Percentiles rank a stretch among this genome's conserved stretches.
Evolutionary conservation across 1,140 invertebrate genomes (phyloP).

Genomic region (Paraescarpia echinospica): DNA sequence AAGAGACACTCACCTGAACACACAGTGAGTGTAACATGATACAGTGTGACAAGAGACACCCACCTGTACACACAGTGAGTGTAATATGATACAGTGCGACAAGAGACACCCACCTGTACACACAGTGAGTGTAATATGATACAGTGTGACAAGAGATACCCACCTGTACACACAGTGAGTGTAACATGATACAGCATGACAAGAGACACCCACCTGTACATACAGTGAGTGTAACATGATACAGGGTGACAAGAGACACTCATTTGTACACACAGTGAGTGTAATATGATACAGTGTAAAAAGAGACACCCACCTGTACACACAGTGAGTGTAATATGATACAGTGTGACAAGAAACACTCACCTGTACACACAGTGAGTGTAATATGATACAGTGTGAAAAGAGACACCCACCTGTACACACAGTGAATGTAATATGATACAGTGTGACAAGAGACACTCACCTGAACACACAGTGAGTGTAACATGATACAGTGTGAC

Average conservation of each 20-base stretch:
- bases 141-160: constrained; percentile 37
- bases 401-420: too few species aligned
- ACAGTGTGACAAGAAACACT: too few species aligned
- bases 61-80: constrained; percentile 53
- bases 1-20: constrained; percentile 47
- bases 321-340: too few species aligned
- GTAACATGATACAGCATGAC: constrained; percentile 46
- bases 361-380: too few species aligned
- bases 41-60: constrained; percentile 37
- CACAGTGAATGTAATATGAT: too few species aligned
- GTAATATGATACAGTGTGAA: too few species aligned
- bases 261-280: too few species aligned
- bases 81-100: constrained; percentile 46
- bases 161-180: constrained; percentile 53
- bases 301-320: too few species aligned
- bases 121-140: constrained; percentile 48
- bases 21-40: constrained; percentile 48
- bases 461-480: too few species aligned
- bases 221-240: constrained; percentile 48
- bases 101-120: constrained; percentile 47
- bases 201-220: constrained; percentile 47
- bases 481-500: too few species aligned
- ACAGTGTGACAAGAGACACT: too few species aligned
- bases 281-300: too few species aligned
- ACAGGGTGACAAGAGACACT: constrained; percentile 34